Evolutionary conservation across 2,888 invertebrate species (phyloP).

Genomic region (Campoletis raptor): DNA sequence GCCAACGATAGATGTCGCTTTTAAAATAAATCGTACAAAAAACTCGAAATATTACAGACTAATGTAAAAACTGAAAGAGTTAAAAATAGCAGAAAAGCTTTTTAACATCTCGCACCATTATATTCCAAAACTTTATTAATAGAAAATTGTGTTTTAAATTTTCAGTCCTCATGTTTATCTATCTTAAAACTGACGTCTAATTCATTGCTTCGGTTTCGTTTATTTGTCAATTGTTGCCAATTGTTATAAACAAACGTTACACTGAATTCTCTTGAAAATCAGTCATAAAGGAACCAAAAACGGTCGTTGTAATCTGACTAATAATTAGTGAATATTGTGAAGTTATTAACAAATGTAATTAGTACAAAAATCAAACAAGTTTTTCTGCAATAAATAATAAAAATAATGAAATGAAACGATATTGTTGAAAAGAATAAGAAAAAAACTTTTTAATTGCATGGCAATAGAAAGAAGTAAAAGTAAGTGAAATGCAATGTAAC

Average conservation of each 20-base stretch:
- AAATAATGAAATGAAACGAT: not conserved
- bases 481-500: not conserved
- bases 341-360: not conserved
- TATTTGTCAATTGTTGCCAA: no score
- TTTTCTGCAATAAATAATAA: not conserved
- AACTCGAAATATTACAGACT: not conserved
- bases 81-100: constrained; percentile 2
- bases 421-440: not conserved
- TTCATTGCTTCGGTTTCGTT: not conserved
- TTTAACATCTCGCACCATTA: not conserved
- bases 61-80: not conserved
- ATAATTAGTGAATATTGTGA: not conserved
- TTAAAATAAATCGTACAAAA: not conserved
- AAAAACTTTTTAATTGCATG: constrained; percentile 9
- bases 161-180: not conserved
- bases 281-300: not conserved
- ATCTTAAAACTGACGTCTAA: not conserved
- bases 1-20: constrained; percentile 26
- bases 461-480: not conserved
- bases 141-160: not conserved
- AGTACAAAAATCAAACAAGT: not conserved
- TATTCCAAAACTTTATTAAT: not conserved
- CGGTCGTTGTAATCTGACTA: not conserved
- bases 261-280: not conserved
- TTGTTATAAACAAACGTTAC: not conserved